phyloP scores from a whole-genome alignment of 1,140 invertebrate genomes.

The Tetragnatha versicolor region DNA sequence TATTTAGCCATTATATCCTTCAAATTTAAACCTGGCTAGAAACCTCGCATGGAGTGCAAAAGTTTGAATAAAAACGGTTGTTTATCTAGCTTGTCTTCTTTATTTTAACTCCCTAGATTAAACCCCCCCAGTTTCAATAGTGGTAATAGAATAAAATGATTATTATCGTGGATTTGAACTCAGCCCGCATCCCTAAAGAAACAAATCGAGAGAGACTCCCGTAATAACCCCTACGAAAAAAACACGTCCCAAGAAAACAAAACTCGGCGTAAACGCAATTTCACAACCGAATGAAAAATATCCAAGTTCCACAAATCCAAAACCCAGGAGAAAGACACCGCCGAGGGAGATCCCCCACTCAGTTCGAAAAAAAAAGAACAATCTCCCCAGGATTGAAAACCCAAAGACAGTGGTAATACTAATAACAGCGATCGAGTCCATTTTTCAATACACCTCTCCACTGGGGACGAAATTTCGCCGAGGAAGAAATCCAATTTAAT shows the following conservation, averaged over 20 bases:
- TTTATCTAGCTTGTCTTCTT: too few relatives aligned
- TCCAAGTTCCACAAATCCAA: constrained; percentile 21
- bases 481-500: constrained; percentile 42
- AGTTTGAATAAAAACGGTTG: too few relatives aligned
- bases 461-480: constrained; percentile 7
- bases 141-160: too few relatives aligned
- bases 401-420: constrained; percentile 32
- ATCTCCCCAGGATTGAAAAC: constrained; percentile 23
- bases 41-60: too few relatives aligned
- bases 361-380: background rate
- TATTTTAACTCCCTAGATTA: too few relatives aligned
- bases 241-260: background rate
- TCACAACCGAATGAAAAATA: constrained; percentile 34
- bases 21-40: too few relatives aligned
- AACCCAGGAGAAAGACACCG: background rate
- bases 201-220: too few relatives aligned
- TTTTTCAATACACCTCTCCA: constrained; percentile 29
- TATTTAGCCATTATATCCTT: too few relatives aligned
- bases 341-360: background rate
- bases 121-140: too few relatives aligned
- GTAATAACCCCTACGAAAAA: background rate
- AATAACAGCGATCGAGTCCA: constrained; percentile 32
- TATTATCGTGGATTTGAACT: too few relatives aligned
- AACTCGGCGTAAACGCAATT: constrained; percentile 14
- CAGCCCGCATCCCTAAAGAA: too few relatives aligned